phyloP scores from a whole-genome alignment of 2,113 vertebrate species.

The Dryoscopus gambensis region DNA sequence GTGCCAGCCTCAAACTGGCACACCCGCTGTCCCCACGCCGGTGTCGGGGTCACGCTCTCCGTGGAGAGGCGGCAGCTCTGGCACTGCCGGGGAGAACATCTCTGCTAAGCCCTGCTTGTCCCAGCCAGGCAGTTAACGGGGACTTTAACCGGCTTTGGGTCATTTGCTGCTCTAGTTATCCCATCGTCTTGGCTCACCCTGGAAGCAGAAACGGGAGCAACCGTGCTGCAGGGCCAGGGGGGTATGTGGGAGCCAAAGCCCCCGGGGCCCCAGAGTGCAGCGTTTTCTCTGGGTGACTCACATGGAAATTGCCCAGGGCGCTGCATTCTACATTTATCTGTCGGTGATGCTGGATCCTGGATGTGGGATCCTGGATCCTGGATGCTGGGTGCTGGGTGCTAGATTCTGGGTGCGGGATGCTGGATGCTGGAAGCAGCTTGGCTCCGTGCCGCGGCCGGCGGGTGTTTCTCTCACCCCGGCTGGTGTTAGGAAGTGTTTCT shows the following conservation, averaged over 20 bases:
- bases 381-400: neutral
- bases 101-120: neutral
- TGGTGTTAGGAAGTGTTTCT: constrained; percentile 30
- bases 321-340: neutral
- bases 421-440: neutral
- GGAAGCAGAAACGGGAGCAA: neutral
- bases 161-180: constrained; percentile 73
- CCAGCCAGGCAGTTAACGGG: constrained; percentile 52
- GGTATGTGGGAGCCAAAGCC: fast-evolving
- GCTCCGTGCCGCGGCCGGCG: neutral
- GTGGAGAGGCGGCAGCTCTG: neutral
- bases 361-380: neutral
- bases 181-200: constrained; percentile 12
- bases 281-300: neutral
- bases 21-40: fast-evolving
- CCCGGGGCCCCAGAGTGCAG: neutral
- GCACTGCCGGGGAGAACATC: neutral
- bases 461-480: constrained; percentile 22
- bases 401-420: neutral
- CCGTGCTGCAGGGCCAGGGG: neutral
- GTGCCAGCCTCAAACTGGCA: neutral
- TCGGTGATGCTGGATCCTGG: fast-evolving
- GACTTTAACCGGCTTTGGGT: constrained; percentile 67
- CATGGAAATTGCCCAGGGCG: neutral
- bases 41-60: neutral